Evolutionary conservation across 2,888 invertebrate genomes (phyloP), one percentile per base, ranked within the genome.

Genomic region (Amiota minor): DNA sequence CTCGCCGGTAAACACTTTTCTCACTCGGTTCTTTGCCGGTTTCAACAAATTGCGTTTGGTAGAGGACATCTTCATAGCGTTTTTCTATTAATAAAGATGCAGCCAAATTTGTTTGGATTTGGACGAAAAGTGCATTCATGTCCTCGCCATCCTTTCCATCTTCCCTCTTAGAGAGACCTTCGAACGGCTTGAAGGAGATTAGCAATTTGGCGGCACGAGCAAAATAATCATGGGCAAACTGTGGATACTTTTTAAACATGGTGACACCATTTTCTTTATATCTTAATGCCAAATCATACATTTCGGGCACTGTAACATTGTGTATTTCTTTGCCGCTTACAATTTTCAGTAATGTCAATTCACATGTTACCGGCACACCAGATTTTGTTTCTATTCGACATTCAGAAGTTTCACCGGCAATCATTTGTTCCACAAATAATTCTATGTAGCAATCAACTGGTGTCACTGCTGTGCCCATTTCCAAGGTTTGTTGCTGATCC

Each of bases 81-180:
- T 93, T 89, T 76, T 91, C 91, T 76, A 93, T 93, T 20, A 96
- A 91, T 81, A 96, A 94, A 86, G 96, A 96, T 64, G 94, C 94
- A 0, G 96, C 95, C 86, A 97, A 90, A 89, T 97, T 97, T 79
- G 95, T 94, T 86, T 94, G 95, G 10, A 96, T 90, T 79, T 92
- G 93, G 11, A 93, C 89, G 87, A 94, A 93, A 10, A 95, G 88
- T 70, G 90, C 89, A 53, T 92, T 87, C 77, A 95, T 90, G 72
- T 92, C 91, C 10, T 90, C 87, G 0, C 81, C 81, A 12, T 85
- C 79, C 2, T 88, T 77, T 4, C 86, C 86, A 74, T 88, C 85
- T 1, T 70, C 68, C 49, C 76, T 89, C 2, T 91, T 91, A 59
- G 91, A 91, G 9, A 93, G 89, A 9, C 89, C 86, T n/a, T 91